phyloP scores from a whole-genome alignment of 2,113 vertebrate species.

The Eptatretus burgeri region DNA sequence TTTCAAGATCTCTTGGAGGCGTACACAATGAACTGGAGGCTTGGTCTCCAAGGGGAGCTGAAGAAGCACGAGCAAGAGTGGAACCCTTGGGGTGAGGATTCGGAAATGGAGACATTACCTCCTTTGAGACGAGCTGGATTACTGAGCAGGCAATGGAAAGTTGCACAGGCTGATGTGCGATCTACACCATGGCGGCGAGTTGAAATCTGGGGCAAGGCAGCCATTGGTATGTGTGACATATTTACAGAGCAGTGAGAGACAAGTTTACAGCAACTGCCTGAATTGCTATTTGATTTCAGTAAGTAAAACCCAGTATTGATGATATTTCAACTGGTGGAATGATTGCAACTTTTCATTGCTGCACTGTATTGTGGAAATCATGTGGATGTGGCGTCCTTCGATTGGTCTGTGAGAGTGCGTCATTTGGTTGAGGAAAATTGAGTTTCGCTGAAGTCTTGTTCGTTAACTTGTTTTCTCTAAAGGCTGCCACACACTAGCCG shows the following conservation, averaged over 20 bases:
- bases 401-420: no score
- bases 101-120: background rate
- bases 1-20: no score
- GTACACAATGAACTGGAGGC: no score
- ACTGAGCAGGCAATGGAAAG: conserved; percentile 1
- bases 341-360: background rate
- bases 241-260: background rate
- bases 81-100: conserved; percentile 4
- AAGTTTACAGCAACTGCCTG: background rate
- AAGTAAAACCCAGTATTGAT: background rate
- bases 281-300: background rate
- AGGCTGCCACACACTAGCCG: no score
- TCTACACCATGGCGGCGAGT: conserved; percentile 4
- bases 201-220: conserved; percentile 5
- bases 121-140: background rate
- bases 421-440: no score
- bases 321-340: background rate
- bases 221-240: background rate
- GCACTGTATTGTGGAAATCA: background rate
- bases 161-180: background rate
- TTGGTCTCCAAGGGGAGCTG: background rate
- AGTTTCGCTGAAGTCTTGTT: no score
- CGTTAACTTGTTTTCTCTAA: no score
- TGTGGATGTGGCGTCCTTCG: background rate
- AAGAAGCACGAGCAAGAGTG: background rate